These are phyloP conservation scores for Bergia sp. DNA, from an alignment of 92 coral and sea anemone genomes.

Conservation along the genomic window DNA sequence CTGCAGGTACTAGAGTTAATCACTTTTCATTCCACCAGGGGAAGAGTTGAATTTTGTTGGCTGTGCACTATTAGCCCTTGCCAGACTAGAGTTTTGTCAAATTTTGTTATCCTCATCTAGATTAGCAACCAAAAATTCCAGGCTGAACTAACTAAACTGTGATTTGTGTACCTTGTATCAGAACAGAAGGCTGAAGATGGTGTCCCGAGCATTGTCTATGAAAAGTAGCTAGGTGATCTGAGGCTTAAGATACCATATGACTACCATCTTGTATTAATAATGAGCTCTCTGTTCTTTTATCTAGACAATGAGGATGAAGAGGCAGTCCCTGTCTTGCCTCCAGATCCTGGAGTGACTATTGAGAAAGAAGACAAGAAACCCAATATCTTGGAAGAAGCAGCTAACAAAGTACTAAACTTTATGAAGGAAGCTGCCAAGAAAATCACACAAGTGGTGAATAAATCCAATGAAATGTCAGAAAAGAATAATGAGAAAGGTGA, in stretches of 20 bases:
- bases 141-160: too few relatives aligned
- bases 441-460: constrained; percentile 66
- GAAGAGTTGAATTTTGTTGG: not conserved
- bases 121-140: too few relatives aligned
- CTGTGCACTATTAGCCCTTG: not conserved
- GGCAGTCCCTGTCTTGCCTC: constrained; percentile 64
- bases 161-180: too few relatives aligned
- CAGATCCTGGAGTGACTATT: constrained; percentile 74
- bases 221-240: not conserved
- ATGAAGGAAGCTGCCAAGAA: constrained; percentile 90
- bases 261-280: too few relatives aligned
- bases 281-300: not conserved
- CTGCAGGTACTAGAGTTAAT: not conserved
- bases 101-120: too few relatives aligned
- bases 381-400: constrained; percentile 82
- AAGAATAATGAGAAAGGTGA: not conserved
- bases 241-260: not conserved
- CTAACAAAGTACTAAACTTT: constrained; percentile 85
- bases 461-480: constrained; percentile 24
- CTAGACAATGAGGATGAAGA: constrained; percentile 73
- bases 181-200: too few relatives aligned
- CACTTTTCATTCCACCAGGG: not conserved
- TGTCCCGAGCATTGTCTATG: too few relatives aligned
- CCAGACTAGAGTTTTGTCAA: too few relatives aligned
- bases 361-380: constrained; percentile 65